Evolutionary conservation across 2,888 invertebrate species (phyloP).

Genomic region (Agonopterix arenella): DNA sequence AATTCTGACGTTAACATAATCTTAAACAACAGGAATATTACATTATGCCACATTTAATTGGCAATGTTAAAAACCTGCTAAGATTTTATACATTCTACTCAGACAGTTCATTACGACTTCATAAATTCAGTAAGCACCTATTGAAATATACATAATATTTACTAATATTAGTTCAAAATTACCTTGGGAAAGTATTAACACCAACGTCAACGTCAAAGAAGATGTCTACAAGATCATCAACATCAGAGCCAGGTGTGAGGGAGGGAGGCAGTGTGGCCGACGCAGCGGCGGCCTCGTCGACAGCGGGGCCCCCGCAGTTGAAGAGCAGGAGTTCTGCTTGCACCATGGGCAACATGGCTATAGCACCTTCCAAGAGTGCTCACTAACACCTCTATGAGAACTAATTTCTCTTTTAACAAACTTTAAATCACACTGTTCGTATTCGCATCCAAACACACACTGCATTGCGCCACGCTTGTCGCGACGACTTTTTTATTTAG

Average conservation of each 20-base stretch:
- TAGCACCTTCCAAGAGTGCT: constrained; percentile 43
- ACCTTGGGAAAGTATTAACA: constrained; percentile 59
- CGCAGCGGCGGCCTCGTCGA: constrained; percentile 52
- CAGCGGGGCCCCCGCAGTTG: constrained; percentile 56
- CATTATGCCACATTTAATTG: no score
- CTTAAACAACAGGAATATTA: no score
- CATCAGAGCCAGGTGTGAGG: constrained; percentile 65
- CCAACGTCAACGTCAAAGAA: constrained; percentile 71
- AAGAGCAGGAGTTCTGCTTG: constrained; percentile 63
- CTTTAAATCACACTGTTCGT: constrained; percentile 56
- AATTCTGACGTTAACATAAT: no score
- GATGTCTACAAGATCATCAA: constrained; percentile 66
- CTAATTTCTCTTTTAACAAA: constrained; percentile 44
- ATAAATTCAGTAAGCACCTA: neutral
- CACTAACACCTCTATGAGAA: constrained; percentile 45
- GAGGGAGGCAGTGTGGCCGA: constrained; percentile 65
- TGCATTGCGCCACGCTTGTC: constrained; percentile 73
- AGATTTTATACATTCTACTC: no score
- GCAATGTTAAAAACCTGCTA: no score
- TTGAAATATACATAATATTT: constrained; percentile 2
- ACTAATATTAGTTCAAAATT: constrained; percentile 18
- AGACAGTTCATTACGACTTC: no score
- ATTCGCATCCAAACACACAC: constrained; percentile 69
- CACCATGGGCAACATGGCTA: constrained; percentile 71
- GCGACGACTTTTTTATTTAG: constrained; percentile 51